Base-by-base conservation (phyloP, 2,797 vertebrate species). In the Limosa lapponica region DNA sequence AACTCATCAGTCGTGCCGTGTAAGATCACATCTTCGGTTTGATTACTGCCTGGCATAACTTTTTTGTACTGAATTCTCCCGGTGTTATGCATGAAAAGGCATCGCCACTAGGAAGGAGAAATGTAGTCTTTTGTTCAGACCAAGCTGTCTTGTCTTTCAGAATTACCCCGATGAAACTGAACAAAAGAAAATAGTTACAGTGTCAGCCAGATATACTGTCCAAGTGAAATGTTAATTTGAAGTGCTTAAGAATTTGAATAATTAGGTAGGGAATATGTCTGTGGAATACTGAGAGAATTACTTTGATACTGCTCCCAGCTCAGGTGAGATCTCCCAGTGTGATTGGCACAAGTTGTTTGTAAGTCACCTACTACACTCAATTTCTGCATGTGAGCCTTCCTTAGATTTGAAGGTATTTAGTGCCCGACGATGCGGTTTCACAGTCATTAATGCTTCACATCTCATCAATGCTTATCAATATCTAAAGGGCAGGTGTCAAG, bases 1-100 rank as follows among this genome's bases (percentile, higher is more conserved):
- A 99, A 99, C 97, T 99, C 99, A 96, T 99, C 99, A 11, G 99
- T 99, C 27, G 99, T 99, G 97, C 99, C 99, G 32, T 99, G 99
- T 99, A 98, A 99, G 99, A 87, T 85, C 55, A 77, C 88, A 92
- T 87, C 81, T 94, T 90, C 2, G 3, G 43, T 85, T 93, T 94
- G 69, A 92, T 87, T 95, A 77, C 79, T 72, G 51, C 84, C 87
- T 88, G 69, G 82, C 73, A 37, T 95, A 88, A 90, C 69, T 62
- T 95, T 95, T 91, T 79, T 92, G 52, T 73, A 43, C 55, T 58
- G 11, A 86, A 82, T 89, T 88, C 57, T 97, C 80, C 80, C 3
- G 1, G 28, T 37, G 13, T 86, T 87, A 89, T 78, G 84, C 58
- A 75, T 93, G 77, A 91, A 93, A 82, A 94, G 81, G 32, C 73